These are phyloP conservation scores for Lepas anatifera DNA, from an alignment of 2,888 invertebrate species.

Conservation along the genomic window DNA sequence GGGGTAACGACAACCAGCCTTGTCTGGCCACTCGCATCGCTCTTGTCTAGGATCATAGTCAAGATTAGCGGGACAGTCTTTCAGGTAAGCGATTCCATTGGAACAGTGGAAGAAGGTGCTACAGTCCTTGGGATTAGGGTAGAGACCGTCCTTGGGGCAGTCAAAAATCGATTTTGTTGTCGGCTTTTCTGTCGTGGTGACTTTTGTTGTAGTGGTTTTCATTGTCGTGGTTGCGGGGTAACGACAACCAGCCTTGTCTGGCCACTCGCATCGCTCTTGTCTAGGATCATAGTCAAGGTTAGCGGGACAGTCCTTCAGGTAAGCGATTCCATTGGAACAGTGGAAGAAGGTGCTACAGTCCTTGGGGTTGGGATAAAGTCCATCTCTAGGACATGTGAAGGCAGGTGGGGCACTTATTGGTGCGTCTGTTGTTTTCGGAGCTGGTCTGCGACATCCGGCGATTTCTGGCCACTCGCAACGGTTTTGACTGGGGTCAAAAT, in stretches of 20 bases:
- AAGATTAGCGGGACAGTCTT: not conserved
- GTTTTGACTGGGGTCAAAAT: not conserved
- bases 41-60: not conserved
- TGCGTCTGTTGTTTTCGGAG: too few species aligned
- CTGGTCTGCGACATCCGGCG: not conserved
- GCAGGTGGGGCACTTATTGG: too few species aligned
- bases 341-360: not conserved
- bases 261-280: not conserved
- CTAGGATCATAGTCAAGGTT: not conserved
- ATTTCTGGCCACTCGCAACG: not conserved
- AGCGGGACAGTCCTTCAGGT: not conserved
- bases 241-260: not conserved
- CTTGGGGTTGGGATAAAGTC: not conserved
- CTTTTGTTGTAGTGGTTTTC: not conserved
- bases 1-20: not conserved
- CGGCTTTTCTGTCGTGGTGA: too few species aligned
- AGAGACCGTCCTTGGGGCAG: not conserved
- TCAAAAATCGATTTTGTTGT: not conserved
- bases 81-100: not conserved
- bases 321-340: not conserved
- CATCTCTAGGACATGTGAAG: too few species aligned
- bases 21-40: not conserved
- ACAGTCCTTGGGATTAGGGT: not conserved
- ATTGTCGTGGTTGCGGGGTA: not conserved
- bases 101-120: not conserved